Conservation (phyloP, 1,140 invertebrate species). For the Sminthurinus signatus region DNA sequence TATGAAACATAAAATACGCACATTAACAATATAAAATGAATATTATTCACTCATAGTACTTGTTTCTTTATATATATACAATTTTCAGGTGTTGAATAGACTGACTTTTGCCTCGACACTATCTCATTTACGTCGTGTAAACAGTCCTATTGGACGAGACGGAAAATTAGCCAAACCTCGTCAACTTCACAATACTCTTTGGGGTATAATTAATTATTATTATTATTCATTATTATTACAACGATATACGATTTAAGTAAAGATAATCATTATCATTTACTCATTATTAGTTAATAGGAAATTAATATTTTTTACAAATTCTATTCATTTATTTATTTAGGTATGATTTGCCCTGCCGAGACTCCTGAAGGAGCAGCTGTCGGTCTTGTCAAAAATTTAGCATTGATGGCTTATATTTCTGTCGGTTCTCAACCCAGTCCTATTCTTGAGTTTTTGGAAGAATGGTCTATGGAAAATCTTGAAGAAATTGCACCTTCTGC, state of each 20-base stretch:
- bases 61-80: no score
- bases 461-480: conserved; percentile 99
- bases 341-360: conserved; percentile 97
- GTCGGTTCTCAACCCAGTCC: conserved; percentile 97
- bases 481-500: conserved; percentile 96
- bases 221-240: neutral
- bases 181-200: conserved; percentile 95
- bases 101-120: conserved; percentile 96
- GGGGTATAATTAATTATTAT: conserved; percentile 61
- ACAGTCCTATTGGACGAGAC: conserved; percentile 97
- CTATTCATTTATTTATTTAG: conserved; percentile 43
- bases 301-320: no score
- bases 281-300: no score
- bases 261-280: neutral
- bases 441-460: conserved; percentile 98
- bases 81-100: conserved; percentile 85
- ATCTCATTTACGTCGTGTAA: conserved; percentile 92
- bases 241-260: neutral
- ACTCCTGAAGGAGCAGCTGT: conserved; percentile 94
- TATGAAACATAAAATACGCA: no score
- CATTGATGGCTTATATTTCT: conserved; percentile 98
- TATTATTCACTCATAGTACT: no score
- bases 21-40: no score
- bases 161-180: conserved; percentile 96
- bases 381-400: conserved; percentile 93